Evolutionary conservation across 2,113 vertebrate genomes (phyloP).

Genomic region (Gobio gobio): DNA sequence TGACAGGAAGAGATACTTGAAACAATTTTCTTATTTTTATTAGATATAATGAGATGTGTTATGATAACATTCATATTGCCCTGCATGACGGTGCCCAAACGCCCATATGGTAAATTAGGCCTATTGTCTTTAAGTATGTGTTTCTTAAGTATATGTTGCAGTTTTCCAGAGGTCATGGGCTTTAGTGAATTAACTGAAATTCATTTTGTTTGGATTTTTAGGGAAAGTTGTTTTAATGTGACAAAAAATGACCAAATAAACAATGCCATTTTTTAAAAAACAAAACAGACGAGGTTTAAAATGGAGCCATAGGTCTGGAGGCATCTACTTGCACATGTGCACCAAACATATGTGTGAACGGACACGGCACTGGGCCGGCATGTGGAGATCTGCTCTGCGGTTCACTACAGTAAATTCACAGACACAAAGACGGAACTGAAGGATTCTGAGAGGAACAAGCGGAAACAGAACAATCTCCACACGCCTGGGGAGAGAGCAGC

Average conservation of each 20-base stretch:
- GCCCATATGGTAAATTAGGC: not conserved
- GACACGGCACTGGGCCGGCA: constrained; percentile 27
- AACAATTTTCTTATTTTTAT: not conserved
- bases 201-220: not conserved
- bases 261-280: not conserved
- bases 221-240: not conserved
- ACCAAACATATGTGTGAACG: constrained; percentile 40
- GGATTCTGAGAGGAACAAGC: constrained; percentile 30
- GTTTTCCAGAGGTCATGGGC: not conserved
- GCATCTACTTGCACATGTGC: constrained; percentile 26
- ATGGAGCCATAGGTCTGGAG: not conserved
- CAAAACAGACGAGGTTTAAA: not conserved
- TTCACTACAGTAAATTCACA: constrained; percentile 21
- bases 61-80: not conserved
- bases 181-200: not conserved
- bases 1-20: too few relatives aligned
- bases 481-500: constrained; percentile 27
- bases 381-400: constrained; percentile 32
- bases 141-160: not conserved
- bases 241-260: not conserved
- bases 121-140: too few relatives aligned
- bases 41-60: not conserved
- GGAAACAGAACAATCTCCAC: constrained; percentile 1
- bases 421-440: not conserved
- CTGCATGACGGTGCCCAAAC: not conserved